A percentile compares a stretch with the other conserved stretches of the same genome.
Conservation (phyloP, 2,888 invertebrate species). For the Strigamia transsilvanica region DNA sequence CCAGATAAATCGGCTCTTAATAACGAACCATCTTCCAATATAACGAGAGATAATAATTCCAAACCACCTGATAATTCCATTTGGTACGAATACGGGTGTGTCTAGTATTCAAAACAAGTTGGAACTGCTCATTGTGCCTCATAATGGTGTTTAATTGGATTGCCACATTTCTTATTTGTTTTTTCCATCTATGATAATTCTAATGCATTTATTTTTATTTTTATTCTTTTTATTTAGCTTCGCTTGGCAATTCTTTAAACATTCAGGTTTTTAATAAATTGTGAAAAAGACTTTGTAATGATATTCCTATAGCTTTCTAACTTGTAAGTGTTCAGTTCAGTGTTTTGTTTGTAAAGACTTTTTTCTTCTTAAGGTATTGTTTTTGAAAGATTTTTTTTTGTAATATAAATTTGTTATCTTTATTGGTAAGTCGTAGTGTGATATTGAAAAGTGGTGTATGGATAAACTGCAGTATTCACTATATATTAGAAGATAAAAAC, state of each 20-base stretch:
- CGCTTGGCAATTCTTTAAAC: slow-evolving; percentile 31
- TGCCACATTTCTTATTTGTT: slow-evolving; percentile 7
- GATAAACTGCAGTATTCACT: slow-evolving; percentile 31
- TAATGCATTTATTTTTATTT: not conserved
- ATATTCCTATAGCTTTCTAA: not conserved
- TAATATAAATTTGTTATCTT: not conserved
- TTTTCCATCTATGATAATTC: not conserved
- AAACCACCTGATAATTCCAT: slow-evolving; percentile 53
- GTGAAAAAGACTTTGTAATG: not conserved
- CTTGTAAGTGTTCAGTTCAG: not conserved
- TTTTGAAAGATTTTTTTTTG: not conserved
- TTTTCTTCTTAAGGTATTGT: not conserved
- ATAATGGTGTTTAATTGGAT: slow-evolving; percentile 25
- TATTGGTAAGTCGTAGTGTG: not conserved
- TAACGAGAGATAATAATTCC: slow-evolving; percentile 34
- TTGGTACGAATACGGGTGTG: slow-evolving; percentile 53
- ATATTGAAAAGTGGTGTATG: slow-evolving; percentile 25
- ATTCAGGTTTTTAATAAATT: slow-evolving; percentile 12
- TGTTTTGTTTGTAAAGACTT: not conserved
- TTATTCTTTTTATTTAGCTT: not conserved
- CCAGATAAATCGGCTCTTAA: slow-evolving; percentile 33
- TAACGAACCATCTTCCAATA: slow-evolving; percentile 8
- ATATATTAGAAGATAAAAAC: not conserved
- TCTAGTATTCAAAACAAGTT: not conserved
- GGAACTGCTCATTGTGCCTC: slow-evolving; percentile 19